These are phyloP conservation scores for Myocastor coypus DNA, from an alignment of 2,113 vertebrate genomes.

Conservation along the genomic window DNA sequence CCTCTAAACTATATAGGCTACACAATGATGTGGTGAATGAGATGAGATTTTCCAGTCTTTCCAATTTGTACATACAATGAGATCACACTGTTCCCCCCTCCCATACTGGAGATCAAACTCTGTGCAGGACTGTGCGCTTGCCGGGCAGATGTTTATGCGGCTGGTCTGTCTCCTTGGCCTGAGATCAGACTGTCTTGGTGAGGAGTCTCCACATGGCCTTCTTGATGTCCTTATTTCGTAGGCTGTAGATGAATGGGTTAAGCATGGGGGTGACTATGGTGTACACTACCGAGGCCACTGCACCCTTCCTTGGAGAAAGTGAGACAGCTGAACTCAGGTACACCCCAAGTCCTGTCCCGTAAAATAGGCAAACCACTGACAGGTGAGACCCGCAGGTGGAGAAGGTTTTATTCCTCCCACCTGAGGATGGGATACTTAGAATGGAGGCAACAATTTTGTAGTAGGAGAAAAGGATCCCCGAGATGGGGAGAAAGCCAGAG, in stretches of 20 bases:
- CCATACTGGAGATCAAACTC: too few species aligned
- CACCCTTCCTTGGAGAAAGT: neutral
- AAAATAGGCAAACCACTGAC: neutral
- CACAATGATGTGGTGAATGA: neutral
- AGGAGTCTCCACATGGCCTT: neutral
- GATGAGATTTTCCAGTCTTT: neutral
- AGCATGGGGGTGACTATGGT: slow-evolving; percentile 18
- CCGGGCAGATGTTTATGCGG: too few species aligned
- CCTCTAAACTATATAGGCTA: too few species aligned
- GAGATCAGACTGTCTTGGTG: neutral
- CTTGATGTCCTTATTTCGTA: slow-evolving; percentile 4
- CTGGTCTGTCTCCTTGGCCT: too few species aligned
- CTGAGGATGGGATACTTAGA: neutral
- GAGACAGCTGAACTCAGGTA: slow-evolving; percentile 12
- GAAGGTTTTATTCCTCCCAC: neutral
- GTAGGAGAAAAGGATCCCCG: slow-evolving; percentile 46
- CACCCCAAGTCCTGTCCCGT: slow-evolving; percentile 3
- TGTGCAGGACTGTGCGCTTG: too few species aligned
- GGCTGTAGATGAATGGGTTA: slow-evolving; percentile 41
- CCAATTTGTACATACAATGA: neutral
- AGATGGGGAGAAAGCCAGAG: slow-evolving; percentile 6
- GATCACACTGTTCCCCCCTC: neutral
- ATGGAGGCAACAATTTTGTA: neutral
- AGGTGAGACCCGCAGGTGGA: neutral
- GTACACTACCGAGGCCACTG: neutral